Base-by-base conservation (phyloP, 1,140 invertebrate species). In the Heliothis subflexa region DNA sequence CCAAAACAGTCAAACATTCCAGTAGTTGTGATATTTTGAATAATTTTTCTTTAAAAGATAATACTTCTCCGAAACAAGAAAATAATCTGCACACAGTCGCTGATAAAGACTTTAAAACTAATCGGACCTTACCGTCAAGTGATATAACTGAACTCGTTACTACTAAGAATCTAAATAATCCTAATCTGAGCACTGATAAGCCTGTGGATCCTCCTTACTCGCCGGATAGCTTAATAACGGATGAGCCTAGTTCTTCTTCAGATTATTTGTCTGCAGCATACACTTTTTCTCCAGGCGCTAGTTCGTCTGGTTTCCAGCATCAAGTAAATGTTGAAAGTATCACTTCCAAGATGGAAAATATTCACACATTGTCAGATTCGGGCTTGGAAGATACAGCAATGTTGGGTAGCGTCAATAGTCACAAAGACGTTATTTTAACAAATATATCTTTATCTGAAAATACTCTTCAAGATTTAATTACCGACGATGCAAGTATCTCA, bases 181-280 rank as follows among this genome's bases (percentile, higher is more conserved):
- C 73, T 71, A 83, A 85, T 62, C 28, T 78, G 18, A 45, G 70
- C 16, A 28, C 28, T 33, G 90, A 89, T 3, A 89, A 85, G 79
- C 45, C 55, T 33, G 62, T 80, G 52, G 90, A 91, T 54, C 49
- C 83, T 66, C 70, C 86, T 12, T 92, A 89, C 77, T 91, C 93
- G 4, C 92, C 92, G 18, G 93, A 94, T 83, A 94, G 93, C 78
- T 88, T 94, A 62, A 89, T 93, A 28, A 85, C 88, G 3, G 93
- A 94, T 72, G 93, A 94, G 57, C 91, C 89, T 11, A 94, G 93
- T 84, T 93, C 92, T 62, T 92, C 93, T 66, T 94, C 93, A 59
- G 93, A 94, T 84, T 94, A 93, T 75, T 83, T 94, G 73, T 93
- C 93, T 55, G 92, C 93, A 14, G 88, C 88, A 11, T 88, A 90